Conservation (phyloP, 2,113 vertebrate species). For the Prionailurus viverrinus region DNA sequence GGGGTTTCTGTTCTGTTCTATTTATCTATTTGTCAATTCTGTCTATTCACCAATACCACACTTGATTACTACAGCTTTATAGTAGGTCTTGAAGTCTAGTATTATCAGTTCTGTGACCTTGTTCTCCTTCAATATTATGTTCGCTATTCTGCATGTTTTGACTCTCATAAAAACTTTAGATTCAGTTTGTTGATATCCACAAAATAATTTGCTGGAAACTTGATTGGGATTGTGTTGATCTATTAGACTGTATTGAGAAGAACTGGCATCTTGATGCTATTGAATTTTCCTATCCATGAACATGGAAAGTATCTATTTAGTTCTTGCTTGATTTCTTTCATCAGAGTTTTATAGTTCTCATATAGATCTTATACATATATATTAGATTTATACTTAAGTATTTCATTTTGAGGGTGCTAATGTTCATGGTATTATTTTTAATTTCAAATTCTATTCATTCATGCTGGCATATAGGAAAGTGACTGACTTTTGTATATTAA, state of each 20-base stretch:
- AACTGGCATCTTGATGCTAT: background rate
- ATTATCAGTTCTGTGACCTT: background rate
- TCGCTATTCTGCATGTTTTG: background rate
- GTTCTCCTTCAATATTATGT: background rate
- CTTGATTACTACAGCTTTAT: background rate
- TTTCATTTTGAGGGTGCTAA: background rate
- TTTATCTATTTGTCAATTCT: background rate
- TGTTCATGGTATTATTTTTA: background rate
- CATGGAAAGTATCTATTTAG: background rate
- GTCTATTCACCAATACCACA: no score
- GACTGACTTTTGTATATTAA: background rate
- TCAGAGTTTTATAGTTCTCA: background rate
- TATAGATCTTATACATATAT: background rate
- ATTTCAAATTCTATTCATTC: constrained; percentile 3
- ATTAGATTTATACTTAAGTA: background rate
- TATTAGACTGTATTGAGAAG: background rate
- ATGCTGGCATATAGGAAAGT: background rate
- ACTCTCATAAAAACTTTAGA: background rate
- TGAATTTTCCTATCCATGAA: background rate
- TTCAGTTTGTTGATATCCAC: background rate
- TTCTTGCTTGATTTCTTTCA: constrained; percentile 5
- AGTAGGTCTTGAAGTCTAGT: background rate
- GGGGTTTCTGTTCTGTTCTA: background rate
- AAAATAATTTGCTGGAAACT: background rate
- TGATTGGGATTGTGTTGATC: background rate